phyloP scores from a whole-genome alignment of 2,113 vertebrate genomes.

The Semnopithecus entellus region DNA sequence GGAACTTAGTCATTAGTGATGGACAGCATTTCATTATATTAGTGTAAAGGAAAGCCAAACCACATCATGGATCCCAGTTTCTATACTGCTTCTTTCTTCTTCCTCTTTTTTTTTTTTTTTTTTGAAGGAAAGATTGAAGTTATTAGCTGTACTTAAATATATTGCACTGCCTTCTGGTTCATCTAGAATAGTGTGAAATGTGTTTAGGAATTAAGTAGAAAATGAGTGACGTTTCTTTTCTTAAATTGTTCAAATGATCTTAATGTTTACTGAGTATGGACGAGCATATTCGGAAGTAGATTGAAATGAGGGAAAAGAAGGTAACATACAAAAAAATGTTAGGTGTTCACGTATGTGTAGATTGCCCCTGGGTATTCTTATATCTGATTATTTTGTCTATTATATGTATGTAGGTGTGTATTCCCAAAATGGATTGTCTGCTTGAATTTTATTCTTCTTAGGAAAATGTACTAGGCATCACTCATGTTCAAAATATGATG shows the following conservation, averaged over 20 bases:
- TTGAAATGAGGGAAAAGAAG: background rate
- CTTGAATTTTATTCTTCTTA: background rate
- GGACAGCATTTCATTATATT: slow-evolving; percentile 5
- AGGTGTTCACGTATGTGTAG: background rate
- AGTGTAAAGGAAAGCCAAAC: background rate
- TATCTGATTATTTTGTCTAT: background rate
- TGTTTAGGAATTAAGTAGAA: background rate
- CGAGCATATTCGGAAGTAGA: background rate
- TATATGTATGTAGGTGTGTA: background rate
- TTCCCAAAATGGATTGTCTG: background rate
- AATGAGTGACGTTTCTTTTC: background rate
- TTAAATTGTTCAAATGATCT: background rate
- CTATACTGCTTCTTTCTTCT: background rate
- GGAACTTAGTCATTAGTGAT: background rate
- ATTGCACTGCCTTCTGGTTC: background rate
- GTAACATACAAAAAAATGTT: background rate
- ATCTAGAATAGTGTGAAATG: background rate
- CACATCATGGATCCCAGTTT: background rate
- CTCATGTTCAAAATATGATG: background rate
- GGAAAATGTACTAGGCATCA: background rate
- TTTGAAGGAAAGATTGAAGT: background rate
- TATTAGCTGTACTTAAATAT: background rate
- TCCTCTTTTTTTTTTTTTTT: background rate
- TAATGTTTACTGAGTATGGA: background rate
- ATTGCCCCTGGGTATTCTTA: background rate